phyloP scores from a whole-genome alignment of 2,888 invertebrate species.

The Piscicola geometra region DNA sequence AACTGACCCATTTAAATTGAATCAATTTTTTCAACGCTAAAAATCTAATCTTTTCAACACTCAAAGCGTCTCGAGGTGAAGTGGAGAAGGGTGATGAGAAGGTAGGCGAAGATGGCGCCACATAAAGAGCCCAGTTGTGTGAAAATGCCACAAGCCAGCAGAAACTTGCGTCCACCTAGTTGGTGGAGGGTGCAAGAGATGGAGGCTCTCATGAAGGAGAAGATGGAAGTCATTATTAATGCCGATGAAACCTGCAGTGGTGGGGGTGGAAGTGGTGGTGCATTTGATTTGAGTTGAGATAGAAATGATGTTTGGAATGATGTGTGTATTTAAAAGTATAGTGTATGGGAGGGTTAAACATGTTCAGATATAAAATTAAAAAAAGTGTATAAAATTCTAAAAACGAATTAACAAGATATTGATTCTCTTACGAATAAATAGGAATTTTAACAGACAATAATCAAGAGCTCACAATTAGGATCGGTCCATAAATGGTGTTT shows the following conservation, averaged over 20 bases:
- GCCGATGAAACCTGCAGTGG: slow-evolving; percentile 59
- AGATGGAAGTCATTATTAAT: slow-evolving; percentile 65
- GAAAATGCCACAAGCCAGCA: slow-evolving; percentile 71
- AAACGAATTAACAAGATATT: neutral
- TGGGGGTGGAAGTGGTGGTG: too few species aligned
- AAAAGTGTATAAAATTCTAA: too few species aligned
- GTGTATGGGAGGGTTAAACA: neutral
- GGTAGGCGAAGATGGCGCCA: slow-evolving; percentile 69
- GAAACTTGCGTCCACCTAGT: slow-evolving; percentile 67
- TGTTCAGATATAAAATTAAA: neutral
- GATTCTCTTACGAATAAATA: neutral
- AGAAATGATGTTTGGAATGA: too few species aligned
- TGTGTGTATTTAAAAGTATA: too few species aligned
- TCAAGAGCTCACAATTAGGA: slow-evolving; percentile 64
- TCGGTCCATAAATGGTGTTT: slow-evolving; percentile 61
- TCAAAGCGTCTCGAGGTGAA: neutral
- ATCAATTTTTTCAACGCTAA: too few species aligned
- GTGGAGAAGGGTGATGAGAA: slow-evolving; percentile 64
- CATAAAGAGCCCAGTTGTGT: slow-evolving; percentile 73
- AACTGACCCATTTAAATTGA: too few species aligned
- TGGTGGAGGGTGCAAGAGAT: slow-evolving; percentile 67
- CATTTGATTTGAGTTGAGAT: too few species aligned
- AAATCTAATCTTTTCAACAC: too few species aligned
- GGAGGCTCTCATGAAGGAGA: slow-evolving; percentile 74
- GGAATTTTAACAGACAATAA: neutral